Conservation (phyloP, 2,797 vertebrate genomes). For the Peromyscus aztecus region DNA sequence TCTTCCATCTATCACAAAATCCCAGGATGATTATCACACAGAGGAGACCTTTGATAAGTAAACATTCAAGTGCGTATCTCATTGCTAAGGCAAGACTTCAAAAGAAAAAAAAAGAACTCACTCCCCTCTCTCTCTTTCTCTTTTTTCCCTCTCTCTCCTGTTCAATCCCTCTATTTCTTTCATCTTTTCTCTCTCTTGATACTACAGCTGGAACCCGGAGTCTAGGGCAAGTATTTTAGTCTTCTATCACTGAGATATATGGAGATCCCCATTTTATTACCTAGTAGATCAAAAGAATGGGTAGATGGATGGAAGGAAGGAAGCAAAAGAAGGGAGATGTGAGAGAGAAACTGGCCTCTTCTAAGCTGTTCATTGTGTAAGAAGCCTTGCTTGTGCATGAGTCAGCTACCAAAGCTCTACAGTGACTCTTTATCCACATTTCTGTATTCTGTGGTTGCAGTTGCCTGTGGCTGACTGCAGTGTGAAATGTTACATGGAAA, state of each 20-base stretch:
- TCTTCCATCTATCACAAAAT: conserved; percentile 71
- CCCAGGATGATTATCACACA: conserved; percentile 65
- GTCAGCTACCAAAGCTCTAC: neutral
- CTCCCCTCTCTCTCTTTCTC: neutral
- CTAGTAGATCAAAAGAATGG: conserved; percentile 53
- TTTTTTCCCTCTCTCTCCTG: neutral
- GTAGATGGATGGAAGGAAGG: neutral
- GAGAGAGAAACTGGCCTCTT: conserved; percentile 46
- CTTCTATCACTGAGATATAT: neutral
- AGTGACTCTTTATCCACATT: neutral
- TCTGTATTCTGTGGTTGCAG: neutral
- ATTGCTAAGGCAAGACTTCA: conserved; percentile 79
- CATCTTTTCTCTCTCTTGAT: neutral
- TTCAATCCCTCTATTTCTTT: neutral
- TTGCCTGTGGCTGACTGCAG: neutral
- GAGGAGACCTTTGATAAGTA: conserved; percentile 64
- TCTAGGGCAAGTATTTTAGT: neutral
- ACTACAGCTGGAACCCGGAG: neutral
- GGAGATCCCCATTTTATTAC: neutral
- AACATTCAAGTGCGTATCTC: conserved; percentile 73
- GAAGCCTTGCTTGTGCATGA: neutral
- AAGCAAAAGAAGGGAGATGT: neutral
- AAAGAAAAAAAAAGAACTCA: conserved; percentile 70
- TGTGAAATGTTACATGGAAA: neutral
- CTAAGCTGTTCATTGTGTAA: neutral